Evolutionary conservation across 2,888 invertebrate species (phyloP), one percentile per base, ranked within the genome.

Genomic region (Formica aserva): DNA sequence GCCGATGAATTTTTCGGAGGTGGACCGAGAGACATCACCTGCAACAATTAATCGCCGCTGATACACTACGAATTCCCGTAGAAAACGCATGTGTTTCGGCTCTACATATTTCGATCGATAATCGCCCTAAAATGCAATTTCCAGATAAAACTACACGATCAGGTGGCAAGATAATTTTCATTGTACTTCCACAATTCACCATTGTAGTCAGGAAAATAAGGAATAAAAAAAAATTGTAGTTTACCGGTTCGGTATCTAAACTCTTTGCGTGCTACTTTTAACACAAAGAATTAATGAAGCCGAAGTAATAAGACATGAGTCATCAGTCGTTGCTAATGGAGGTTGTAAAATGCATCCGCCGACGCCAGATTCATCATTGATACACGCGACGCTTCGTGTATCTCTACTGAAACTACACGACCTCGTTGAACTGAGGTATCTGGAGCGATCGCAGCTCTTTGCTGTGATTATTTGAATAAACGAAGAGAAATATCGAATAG

Each of bases 1-100:
- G 83, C 88, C 90, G 89, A 92, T 91, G 91, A 91, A 92, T 92
- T 92, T 92, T 91, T 91, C 91, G 91, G 88, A 88, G 90, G 82
- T 84, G 82, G 66, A 83, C 78, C 80, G 71, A 48, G 48, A 48
- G 48, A 78, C 63, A 74, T 86, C 91, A 91, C 86, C 86, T 88
- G 89, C 85, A 85, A 86, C 86, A 83, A 86, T 89, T 88, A 87
- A 67, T 38, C 35, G 55, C n/a, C 52, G 35, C 18, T 9, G 18
- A 15, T 55, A 48, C 26, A 13, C n/a, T 48, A 48, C 22, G 6
- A 63, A 22, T 18, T 1, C 1, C 1, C 9, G 18, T n/a, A 13
- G 2, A 26, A 52, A 11, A 26, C 11, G 22, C 5, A 18, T 22
- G 11, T 15, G 18, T 77, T 38, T 35, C 18, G 1, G 26, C 13